These are phyloP conservation scores for Ceratina japonica DNA, from an alignment of 1,140 invertebrate genomes.

Conservation along the genomic window DNA sequence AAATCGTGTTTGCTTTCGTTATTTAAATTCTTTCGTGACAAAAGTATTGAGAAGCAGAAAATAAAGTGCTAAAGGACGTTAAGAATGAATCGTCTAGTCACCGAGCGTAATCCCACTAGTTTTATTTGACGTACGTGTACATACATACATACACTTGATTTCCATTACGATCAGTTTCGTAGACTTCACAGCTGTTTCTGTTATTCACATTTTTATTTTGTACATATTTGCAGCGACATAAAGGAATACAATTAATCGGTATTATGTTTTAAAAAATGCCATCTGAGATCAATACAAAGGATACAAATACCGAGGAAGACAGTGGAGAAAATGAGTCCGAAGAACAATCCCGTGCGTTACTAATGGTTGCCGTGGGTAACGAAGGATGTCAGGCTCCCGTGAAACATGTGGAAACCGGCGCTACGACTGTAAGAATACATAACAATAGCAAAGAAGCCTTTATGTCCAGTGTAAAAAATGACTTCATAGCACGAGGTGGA, in stretches of 20 bases:
- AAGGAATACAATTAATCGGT: constrained; percentile 15
- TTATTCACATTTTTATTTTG: constrained; percentile 17
- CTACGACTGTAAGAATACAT: constrained; percentile 15
- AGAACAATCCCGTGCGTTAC: constrained; percentile 53
- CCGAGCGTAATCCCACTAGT: too few relatives aligned
- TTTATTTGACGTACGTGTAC: background rate
- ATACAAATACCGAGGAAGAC: constrained; percentile 64
- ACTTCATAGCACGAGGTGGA: constrained; percentile 58
- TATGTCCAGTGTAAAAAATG: constrained; percentile 38
- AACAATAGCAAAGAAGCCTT: constrained; percentile 56
- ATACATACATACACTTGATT: background rate
- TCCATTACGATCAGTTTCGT: background rate
- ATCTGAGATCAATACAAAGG: constrained; percentile 65
- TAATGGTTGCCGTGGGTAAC: constrained; percentile 58
- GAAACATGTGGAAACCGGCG: constrained; percentile 57
- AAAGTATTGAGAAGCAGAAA: too few relatives aligned
- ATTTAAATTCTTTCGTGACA: too few relatives aligned
- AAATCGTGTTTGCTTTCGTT: too few relatives aligned
- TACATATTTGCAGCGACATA: constrained; percentile 32
- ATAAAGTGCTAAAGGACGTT: too few relatives aligned
- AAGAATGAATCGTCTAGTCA: too few relatives aligned
- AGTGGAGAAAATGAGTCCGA: constrained; percentile 61
- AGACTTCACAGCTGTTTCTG: background rate
- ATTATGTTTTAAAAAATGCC: constrained; percentile 68
- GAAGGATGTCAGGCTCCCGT: constrained; percentile 46